Percentiles rank a stretch among this genome's conserved stretches.
phyloP scores from a whole-genome alignment of 2,113 vertebrate genomes.

The Megaceryle maxima region DNA sequence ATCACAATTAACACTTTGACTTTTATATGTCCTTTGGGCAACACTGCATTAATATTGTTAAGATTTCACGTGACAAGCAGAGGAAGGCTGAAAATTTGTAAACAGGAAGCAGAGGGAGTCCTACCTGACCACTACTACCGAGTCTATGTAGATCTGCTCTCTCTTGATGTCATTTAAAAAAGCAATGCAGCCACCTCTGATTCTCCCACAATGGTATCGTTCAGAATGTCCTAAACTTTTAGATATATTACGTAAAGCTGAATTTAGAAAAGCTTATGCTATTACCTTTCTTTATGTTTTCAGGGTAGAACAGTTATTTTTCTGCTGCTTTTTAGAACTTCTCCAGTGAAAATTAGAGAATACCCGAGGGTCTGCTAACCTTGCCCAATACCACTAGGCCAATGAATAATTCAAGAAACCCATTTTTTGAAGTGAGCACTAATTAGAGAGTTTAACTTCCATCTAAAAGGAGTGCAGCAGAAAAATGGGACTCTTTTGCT shows the following conservation, averaged over 20 bases:
- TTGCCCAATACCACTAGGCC: background rate
- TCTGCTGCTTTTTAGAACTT: background rate
- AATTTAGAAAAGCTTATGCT: background rate
- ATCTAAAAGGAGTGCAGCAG: background rate
- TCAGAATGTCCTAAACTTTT: background rate
- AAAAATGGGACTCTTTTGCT: background rate
- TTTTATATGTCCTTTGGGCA: background rate
- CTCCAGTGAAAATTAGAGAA: background rate
- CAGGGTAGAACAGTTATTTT: background rate
- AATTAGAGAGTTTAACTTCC: slow-evolving; percentile 26
- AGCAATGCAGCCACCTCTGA: background rate
- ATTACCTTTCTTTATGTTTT: background rate
- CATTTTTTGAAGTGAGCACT: slow-evolving; percentile 4
- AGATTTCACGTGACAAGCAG: background rate
- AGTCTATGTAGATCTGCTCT: background rate
- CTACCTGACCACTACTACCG: background rate
- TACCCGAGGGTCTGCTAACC: background rate
- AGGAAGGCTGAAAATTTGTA: background rate
- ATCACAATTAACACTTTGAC: background rate
- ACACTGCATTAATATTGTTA: background rate
- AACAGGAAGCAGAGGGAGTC: background rate
- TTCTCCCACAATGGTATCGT: background rate
- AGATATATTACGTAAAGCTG: background rate
- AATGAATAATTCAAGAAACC: slow-evolving; percentile 45
- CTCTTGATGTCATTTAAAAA: background rate